These are phyloP conservation scores for Glaucopsyche alexis DNA, from an alignment of 2,888 invertebrate genomes.

Conservation along the genomic window DNA sequence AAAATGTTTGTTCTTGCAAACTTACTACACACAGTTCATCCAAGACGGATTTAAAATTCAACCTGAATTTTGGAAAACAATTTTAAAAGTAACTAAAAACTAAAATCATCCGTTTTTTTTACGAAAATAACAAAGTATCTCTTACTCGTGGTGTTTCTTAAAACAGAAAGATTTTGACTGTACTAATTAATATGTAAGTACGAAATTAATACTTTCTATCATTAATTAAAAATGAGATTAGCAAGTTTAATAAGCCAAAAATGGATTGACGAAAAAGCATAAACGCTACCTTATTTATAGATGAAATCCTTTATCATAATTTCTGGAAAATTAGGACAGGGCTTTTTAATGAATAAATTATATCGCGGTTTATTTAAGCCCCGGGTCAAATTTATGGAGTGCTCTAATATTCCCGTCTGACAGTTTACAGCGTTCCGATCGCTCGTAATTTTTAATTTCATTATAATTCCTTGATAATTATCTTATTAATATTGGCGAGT, in stretches of 20 bases:
- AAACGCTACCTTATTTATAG: not conserved
- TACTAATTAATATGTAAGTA: not conserved
- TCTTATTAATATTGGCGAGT: not conserved
- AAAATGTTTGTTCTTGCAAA: not conserved
- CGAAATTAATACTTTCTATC: not conserved
- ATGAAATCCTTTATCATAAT: slow-evolving; percentile 16
- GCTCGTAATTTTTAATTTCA: not conserved
- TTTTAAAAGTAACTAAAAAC: not conserved
- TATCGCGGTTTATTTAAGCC: slow-evolving; percentile 12
- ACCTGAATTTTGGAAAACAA: not conserved
- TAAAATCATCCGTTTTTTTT: not conserved
- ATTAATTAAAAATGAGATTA: not conserved
- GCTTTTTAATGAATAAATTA: slow-evolving; percentile 20
- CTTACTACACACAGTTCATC: not conserved
- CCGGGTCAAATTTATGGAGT: slow-evolving; percentile 7
- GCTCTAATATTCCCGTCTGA: not conserved
- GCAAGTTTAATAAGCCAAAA: not conserved
- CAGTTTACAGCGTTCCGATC: slow-evolving; percentile 8
- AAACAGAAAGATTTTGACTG: not conserved
- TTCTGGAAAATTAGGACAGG: slow-evolving; percentile 6
- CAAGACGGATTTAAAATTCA: not conserved
- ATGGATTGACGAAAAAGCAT: not conserved
- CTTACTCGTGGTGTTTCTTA: not conserved
- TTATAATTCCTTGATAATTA: slow-evolving; percentile 1
- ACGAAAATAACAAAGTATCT: not conserved